Evolutionary conservation across 1,140 invertebrate species (phyloP).

Genomic region (Nylanderia fulva): DNA sequence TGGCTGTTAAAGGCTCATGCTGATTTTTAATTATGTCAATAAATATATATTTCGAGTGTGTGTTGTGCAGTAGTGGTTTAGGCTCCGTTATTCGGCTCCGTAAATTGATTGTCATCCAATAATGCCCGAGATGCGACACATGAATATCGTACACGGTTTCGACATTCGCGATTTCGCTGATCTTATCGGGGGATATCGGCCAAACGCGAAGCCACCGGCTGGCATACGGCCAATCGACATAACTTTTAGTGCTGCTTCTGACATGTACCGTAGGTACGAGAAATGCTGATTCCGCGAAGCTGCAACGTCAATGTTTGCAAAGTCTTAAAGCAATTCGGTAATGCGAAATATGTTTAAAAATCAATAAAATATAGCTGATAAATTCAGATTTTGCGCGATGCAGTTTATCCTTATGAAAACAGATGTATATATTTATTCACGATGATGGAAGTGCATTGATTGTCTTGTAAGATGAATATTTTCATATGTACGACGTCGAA

Average conservation of each 20-base stretch:
- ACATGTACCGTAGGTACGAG: slow-evolving; percentile 11
- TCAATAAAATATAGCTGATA: slow-evolving; percentile 9
- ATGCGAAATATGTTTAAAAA: slow-evolving; percentile 7
- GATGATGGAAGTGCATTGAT: not conserved
- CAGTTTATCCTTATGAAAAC: not conserved
- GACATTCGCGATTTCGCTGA: slow-evolving; percentile 55
- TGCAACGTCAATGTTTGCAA: not conserved
- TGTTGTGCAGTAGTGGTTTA: not conserved
- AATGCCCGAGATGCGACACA: not conserved
- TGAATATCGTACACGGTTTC: slow-evolving; percentile 43
- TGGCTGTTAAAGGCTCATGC: slow-evolving; percentile 16
- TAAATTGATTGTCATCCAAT: slow-evolving; percentile 51
- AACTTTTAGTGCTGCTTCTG: slow-evolving; percentile 48
- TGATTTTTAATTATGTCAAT: slow-evolving; percentile 58
- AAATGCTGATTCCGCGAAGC: slow-evolving; percentile 45
- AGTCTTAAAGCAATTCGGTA: slow-evolving; percentile 1
- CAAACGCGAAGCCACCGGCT: slow-evolving; percentile 25
- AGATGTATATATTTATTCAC: slow-evolving; percentile 27
- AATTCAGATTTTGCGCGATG: not conserved
- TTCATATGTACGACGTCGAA: not conserved
- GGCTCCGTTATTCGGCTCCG: not conserved
- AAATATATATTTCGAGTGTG: slow-evolving; percentile 40
- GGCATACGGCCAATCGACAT: slow-evolving; percentile 55
- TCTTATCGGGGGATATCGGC: slow-evolving; percentile 53
- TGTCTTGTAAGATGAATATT: not conserved